Percentiles rank a stretch among this genome's conserved stretches.
Evolutionary conservation across 2,888 invertebrate genomes (phyloP).

Genomic region (Rhogogaster chlorosoma): DNA sequence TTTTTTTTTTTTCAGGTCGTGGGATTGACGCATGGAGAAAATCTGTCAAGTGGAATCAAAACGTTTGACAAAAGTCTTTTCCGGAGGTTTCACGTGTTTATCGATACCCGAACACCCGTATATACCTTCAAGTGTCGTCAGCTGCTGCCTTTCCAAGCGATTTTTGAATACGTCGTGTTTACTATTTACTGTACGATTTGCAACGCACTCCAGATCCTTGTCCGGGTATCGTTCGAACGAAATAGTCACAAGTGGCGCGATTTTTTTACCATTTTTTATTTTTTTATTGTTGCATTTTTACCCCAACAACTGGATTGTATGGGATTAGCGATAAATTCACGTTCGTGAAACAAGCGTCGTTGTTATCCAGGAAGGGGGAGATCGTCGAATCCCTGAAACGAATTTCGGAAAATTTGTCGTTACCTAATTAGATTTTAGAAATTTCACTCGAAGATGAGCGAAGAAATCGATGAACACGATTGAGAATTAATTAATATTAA

Average conservation of each 20-base stretch:
- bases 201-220: background rate
- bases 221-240: background rate
- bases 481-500: background rate
- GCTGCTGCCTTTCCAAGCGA: background rate
- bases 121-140: constrained; percentile 24
- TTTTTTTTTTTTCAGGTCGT: no score
- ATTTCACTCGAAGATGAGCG: background rate
- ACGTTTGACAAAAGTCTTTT: constrained; percentile 23
- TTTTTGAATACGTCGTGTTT: constrained; percentile 17
- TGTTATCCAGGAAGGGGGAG: background rate
- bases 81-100: background rate
- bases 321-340: constrained; percentile 37
- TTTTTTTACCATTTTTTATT: background rate
- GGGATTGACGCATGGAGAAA: background rate
- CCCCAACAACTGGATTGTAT: constrained; percentile 18
- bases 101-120: constrained; percentile 16
- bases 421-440: background rate
- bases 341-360: constrained; percentile 14
- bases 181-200: constrained; percentile 42
- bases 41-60: constrained; percentile 35
- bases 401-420: constrained; percentile 5
- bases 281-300: background rate
- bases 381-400: background rate
- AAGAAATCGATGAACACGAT: background rate
- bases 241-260: background rate